phyloP scores from a whole-genome alignment of 2,113 vertebrate species.

The Epinephelus cyanopodus region DNA sequence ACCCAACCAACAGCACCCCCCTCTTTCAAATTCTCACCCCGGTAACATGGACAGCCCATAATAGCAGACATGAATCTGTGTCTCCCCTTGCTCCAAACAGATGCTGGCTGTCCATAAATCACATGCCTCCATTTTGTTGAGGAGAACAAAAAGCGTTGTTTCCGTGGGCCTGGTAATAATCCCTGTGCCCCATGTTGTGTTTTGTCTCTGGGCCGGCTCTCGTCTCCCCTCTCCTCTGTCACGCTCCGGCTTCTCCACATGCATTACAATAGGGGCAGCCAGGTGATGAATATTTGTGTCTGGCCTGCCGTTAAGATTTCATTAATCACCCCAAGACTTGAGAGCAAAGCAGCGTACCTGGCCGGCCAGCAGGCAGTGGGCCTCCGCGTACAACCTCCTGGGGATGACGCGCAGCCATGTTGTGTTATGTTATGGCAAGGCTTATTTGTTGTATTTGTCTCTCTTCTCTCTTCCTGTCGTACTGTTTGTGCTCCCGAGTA shows the following conservation, averaged over 20 bases:
- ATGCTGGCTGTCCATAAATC: constrained; percentile 86
- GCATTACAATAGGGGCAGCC: constrained; percentile 84
- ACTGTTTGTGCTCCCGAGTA: constrained; percentile 58
- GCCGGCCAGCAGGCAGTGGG: constrained; percentile 81
- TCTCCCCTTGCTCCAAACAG: constrained; percentile 82
- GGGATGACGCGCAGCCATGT: constrained; percentile 74
- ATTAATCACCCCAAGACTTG: constrained; percentile 81
- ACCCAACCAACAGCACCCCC: constrained; percentile 17
- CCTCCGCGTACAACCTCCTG: constrained; percentile 74
- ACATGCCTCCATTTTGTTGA: constrained; percentile 83
- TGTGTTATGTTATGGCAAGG: constrained; percentile 75
- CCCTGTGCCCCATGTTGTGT: constrained; percentile 82
- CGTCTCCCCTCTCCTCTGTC: constrained; percentile 82
- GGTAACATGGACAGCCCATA: constrained; percentile 82
- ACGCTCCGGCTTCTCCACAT: constrained; percentile 79
- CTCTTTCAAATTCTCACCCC: constrained; percentile 74
- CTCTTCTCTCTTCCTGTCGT: constrained; percentile 48
- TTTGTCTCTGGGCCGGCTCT: constrained; percentile 80
- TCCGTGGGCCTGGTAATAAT: constrained; percentile 81
- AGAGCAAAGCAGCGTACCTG: constrained; percentile 77
- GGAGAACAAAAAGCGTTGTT: constrained; percentile 82
- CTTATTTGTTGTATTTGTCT: constrained; percentile 76
- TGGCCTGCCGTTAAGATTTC: constrained; percentile 84
- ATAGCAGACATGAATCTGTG: constrained; percentile 85
- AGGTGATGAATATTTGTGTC: constrained; percentile 88